Evolutionary conservation across 2,888 invertebrate genomes (phyloP), one percentile per base, ranked within the genome.

Genomic region (Rhimphoctona megacephalus): DNA sequence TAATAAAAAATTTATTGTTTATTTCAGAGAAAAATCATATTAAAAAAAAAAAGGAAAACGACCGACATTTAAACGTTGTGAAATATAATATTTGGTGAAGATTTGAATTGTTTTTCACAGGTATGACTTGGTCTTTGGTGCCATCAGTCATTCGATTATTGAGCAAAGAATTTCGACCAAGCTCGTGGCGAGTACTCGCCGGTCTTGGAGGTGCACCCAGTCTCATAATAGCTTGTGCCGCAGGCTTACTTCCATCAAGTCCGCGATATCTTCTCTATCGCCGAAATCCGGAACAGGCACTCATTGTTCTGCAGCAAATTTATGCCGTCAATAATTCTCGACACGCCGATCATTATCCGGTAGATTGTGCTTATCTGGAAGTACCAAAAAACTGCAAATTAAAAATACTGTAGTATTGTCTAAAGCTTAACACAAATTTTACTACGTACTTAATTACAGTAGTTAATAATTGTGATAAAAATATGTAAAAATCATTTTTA

Each of bases 241-340:
- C 94, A 1, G 94, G 95, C 52, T 88, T 95, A 7, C 81, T 95
- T 49, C 94, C 95, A 86, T 92, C 93, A 49, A 95, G 95, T 90
- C 95, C 95, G 0, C 91, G 95, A 81, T 94, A 92, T 88, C 91
- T 94, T 39, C 88, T 95, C 5, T 93, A 93, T 73, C 91, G 91
- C 49, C 93, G 92, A 81, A 92, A 92, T 54, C 90, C 92, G 39
- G 91, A 92, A 46, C 90, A 94, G 81, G 95, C 95, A 2, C 76
- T 94, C 2, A 83, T 92, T 25, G 91, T 94, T 6, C 87, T 95
- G 4, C 95, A 94, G 86, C 94, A 95, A 85, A 95, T 95, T 39
- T 95, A 94, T 88, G 94, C 95, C 19, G 94, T 95, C 69, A 95
- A 95, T 88, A 94, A 93, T 88, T 95, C 95, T 2, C 94, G 92